Conservation (phyloP, 2,888 invertebrate genomes). For the Synanthedon andrenaeformis region DNA sequence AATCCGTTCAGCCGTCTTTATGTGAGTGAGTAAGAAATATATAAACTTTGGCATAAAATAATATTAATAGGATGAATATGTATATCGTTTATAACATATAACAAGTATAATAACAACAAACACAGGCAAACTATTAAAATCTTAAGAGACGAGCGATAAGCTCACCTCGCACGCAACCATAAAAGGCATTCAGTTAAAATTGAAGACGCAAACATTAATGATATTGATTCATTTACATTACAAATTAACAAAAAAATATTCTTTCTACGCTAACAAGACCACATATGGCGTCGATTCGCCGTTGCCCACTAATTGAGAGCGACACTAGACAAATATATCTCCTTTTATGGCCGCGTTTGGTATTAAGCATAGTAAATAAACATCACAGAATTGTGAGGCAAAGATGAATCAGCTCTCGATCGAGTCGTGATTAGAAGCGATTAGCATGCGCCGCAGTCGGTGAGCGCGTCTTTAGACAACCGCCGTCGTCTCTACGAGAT, state of each 20-base stretch:
- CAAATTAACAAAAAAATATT: constrained; percentile 52
- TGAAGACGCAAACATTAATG: constrained; percentile 55
- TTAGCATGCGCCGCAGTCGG: constrained; percentile 45
- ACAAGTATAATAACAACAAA: too few relatives aligned
- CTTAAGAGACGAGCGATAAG: too few relatives aligned
- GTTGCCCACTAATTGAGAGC: constrained; percentile 60
- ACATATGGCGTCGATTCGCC: constrained; percentile 61
- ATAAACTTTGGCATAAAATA: too few relatives aligned
- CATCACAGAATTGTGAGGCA: constrained; percentile 47
- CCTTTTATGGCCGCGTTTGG: constrained; percentile 58
- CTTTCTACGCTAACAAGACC: constrained; percentile 52
- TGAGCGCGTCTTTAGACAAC: too few relatives aligned
- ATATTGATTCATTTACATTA: constrained; percentile 57
- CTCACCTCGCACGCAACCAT: constrained; percentile 16
- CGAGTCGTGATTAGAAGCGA: constrained; percentile 61
- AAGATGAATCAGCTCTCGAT: constrained; percentile 65
- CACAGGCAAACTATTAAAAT: too few relatives aligned
- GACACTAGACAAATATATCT: constrained; percentile 64
- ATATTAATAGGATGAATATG: too few relatives aligned
- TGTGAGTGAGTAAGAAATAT: too few relatives aligned
- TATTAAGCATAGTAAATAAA: constrained; percentile 62
- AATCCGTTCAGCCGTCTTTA: too few relatives aligned
- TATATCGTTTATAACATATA: too few relatives aligned
- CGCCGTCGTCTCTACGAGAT: too few relatives aligned
- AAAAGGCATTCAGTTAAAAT: constrained; percentile 39